Evolutionary conservation across 1,140 invertebrate genomes (phyloP).

Genomic region (Drosophila bocqueti): DNA sequence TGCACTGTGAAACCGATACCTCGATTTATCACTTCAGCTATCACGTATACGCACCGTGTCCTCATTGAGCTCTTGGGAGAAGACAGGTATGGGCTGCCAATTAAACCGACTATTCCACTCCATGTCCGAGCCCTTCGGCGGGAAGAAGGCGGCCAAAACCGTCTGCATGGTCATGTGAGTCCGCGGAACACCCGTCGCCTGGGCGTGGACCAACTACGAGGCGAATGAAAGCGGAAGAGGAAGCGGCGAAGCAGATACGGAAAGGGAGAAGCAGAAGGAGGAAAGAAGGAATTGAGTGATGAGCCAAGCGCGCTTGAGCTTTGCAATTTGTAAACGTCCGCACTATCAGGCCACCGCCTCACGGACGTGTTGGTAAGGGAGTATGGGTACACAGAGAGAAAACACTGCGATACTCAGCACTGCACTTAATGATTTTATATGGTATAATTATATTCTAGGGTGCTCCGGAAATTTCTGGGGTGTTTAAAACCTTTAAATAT

Average conservation of each 20-base stretch:
- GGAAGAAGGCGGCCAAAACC: constrained; percentile 90
- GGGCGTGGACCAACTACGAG: constrained; percentile 86
- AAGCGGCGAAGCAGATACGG: constrained; percentile 10
- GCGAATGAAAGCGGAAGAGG: constrained; percentile 4
- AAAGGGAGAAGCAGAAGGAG: constrained; percentile 24
- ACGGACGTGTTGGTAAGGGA: constrained; percentile 9
- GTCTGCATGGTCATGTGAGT: constrained; percentile 91
- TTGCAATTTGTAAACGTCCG: constrained; percentile 80
- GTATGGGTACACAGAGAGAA: constrained; percentile 29
- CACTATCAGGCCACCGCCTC: constrained; percentile 69
- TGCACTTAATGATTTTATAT: neutral
- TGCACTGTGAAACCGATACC: neutral
- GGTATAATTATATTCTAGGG: too few species aligned
- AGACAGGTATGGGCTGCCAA: constrained; percentile 92
- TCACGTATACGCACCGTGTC: constrained; percentile 87
- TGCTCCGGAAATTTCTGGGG: too few species aligned
- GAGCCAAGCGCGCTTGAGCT: constrained; percentile 76
- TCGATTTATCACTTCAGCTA: constrained; percentile 25
- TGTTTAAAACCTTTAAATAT: neutral
- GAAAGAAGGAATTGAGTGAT: constrained; percentile 75
- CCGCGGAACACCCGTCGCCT: constrained; percentile 90
- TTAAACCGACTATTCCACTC: constrained; percentile 87
- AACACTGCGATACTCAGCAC: neutral
- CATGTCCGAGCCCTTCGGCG: constrained; percentile 87
- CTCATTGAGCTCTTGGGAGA: constrained; percentile 87